Evolutionary conservation across 2,888 invertebrate species (phyloP).

Genomic region (Melipona beecheii): DNA sequence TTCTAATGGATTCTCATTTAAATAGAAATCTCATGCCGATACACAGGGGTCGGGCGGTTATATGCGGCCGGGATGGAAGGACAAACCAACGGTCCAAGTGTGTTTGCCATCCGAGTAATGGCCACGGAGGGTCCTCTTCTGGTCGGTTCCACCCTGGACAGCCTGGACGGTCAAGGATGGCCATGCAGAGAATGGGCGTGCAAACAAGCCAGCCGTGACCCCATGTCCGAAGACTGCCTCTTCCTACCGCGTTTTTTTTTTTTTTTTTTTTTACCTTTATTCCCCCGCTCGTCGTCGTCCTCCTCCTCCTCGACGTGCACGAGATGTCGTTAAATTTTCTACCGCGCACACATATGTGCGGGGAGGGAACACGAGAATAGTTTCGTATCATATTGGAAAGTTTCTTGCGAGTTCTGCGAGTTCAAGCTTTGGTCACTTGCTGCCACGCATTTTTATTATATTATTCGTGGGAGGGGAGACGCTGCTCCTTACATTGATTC

Average conservation of each 20-base stretch:
- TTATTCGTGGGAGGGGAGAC: not conserved
- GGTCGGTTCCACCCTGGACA: conserved; percentile 56
- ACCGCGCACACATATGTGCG: conserved; percentile 12
- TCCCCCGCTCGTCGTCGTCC: conserved; percentile 1
- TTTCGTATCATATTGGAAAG: conserved; percentile 18
- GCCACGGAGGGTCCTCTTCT: conserved; percentile 78
- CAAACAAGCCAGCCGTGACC: conserved; percentile 80
- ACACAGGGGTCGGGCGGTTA: conserved; percentile 75
- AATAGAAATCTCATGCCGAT: conserved; percentile 84
- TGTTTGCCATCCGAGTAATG: conserved; percentile 84
- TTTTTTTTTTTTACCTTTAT: conserved; percentile 54
- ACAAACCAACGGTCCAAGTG: conserved; percentile 82
- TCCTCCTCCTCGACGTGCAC: conserved; percentile 5
- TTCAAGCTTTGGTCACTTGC: not conserved
- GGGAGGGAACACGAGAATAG: not conserved
- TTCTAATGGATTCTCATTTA: conserved; percentile 84
- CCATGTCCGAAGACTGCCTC: conserved; percentile 44
- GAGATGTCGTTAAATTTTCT: conserved; percentile 19
- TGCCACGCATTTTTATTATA: too few relatives aligned
- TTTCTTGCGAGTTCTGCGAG: not conserved
- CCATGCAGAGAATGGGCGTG: conserved; percentile 81
- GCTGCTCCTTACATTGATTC: not conserved
- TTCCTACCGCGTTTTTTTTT: not conserved
- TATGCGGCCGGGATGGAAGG: conserved; percentile 71
- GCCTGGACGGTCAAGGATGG: conserved; percentile 78